A percentile compares a stretch with the other conserved stretches of the same genome.
Conservation (phyloP, 2,113 vertebrate species). For the Cisticola juncidis region DNA sequence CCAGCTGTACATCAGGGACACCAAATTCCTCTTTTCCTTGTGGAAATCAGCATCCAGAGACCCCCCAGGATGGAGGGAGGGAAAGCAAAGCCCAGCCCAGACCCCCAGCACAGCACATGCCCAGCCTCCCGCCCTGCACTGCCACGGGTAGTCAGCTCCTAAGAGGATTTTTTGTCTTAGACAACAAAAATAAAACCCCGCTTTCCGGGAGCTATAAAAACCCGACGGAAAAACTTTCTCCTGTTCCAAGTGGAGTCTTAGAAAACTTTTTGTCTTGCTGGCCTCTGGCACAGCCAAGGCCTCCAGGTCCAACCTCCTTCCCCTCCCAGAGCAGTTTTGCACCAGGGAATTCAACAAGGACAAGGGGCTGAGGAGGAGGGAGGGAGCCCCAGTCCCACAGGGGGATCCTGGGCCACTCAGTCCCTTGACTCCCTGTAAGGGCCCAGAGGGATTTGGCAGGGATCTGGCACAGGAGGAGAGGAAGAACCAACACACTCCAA, state of each 20-base stretch:
- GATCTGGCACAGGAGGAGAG: background rate
- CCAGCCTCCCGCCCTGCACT: accelerated
- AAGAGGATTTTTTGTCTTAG: slow-evolving; percentile 58
- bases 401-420: background rate
- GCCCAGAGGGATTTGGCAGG: background rate
- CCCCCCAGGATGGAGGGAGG: background rate
- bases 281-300: background rate
- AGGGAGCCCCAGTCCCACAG: background rate
- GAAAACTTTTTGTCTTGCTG: background rate
- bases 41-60: background rate
- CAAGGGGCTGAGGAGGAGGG: background rate
- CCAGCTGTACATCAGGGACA: accelerated
- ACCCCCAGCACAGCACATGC: accelerated
- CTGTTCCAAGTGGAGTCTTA: slow-evolving; percentile 1
- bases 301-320: background rate
- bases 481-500: background rate
- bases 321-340: background rate
- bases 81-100: background rate
- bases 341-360: background rate
- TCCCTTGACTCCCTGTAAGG: background rate
- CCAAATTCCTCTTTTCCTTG: background rate
- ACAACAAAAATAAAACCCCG: slow-evolving; percentile 35
- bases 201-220: slow-evolving; percentile 59
- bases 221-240: slow-evolving; percentile 37
- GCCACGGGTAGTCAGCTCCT: background rate